Conservation (phyloP, 1,140 invertebrate species). For the Vanessa atalanta region DNA sequence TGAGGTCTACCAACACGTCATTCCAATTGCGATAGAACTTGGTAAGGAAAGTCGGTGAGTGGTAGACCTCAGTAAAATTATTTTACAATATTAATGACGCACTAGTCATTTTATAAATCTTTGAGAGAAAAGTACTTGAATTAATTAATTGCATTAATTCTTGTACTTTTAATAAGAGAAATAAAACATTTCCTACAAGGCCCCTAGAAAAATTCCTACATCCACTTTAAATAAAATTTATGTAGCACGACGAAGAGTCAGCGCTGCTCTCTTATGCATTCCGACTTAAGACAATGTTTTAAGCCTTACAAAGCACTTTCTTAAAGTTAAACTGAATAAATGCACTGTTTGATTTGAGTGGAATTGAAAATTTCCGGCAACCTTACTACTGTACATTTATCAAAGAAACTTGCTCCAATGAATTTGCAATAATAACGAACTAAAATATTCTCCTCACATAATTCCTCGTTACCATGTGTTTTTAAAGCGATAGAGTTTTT, state of each 20-base stretch:
- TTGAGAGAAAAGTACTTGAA: too few relatives aligned
- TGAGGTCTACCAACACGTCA: too few relatives aligned
- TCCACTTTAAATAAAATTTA: conserved; percentile 2
- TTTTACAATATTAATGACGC: too few relatives aligned
- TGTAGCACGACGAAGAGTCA: conserved; percentile 4
- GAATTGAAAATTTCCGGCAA: conserved; percentile 43
- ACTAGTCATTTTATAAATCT: too few relatives aligned
- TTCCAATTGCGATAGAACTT: too few relatives aligned
- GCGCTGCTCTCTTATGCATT: conserved; percentile 38
- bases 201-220: neutral
- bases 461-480: conserved; percentile 19
- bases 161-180: neutral
- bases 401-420: conserved; percentile 30
- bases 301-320: conserved; percentile 42
- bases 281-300: conserved; percentile 41
- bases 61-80: too few relatives aligned
- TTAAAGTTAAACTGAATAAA: conserved; percentile 44
- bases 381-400: conserved; percentile 35
- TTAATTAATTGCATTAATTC: too few relatives aligned
- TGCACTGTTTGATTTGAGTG: conserved; percentile 44
- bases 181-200: neutral
- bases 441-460: conserved; percentile 30
- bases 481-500: neutral
- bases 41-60: too few relatives aligned
- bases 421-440: conserved; percentile 44